Base-by-base conservation (phyloP, 2,888 invertebrate genomes). In the Tuta absoluta region DNA sequence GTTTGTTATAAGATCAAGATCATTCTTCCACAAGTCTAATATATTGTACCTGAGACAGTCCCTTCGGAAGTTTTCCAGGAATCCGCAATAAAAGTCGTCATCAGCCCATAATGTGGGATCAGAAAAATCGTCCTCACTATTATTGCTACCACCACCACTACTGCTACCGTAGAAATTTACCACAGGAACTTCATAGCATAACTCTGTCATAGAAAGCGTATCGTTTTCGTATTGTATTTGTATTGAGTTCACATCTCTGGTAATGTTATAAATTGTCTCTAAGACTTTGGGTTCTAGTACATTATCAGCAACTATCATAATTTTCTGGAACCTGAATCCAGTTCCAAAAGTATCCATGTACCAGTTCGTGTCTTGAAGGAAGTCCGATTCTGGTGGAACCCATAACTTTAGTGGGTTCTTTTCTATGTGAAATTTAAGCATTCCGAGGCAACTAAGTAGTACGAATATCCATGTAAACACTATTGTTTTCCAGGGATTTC, bases 381-480 rank as follows among this genome's bases (percentile, higher is more conserved):
- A 96, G 67, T 94, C 93, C 0, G 95, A 95, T 51, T 95, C 93
- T 51, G 93, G 93, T 12, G 95, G 95, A 23, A 96, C 94, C 96
- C 96, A 96, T 70, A 96, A 84, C 75, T 94, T 95, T 74, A 95
- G 84, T 0, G 96, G 95, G 84, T 95, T 94, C 76, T 94, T 95
- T 85, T 96, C 96, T 79, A 94, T 94, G 67, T 93, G 92, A 82
- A 96, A 95, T 72, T 91, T 88, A 24, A 94, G 76, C 62, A 95
- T 86, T 41, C 96, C 95, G 66, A 93, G 78, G 63, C 93, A 86
- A 75, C 94, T 94, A 17, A 94, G 51, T 12, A 93, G 69, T 21
- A 95, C 93, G 69, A 94, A 83, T 12, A 88, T 67, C 78, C 94
- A 87, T 75, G 93, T 93, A 68, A 93, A 73, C 19, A 86, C 69